phyloP scores from a whole-genome alignment of 2,113 vertebrate species.

The Ammodytes marinus region DNA sequence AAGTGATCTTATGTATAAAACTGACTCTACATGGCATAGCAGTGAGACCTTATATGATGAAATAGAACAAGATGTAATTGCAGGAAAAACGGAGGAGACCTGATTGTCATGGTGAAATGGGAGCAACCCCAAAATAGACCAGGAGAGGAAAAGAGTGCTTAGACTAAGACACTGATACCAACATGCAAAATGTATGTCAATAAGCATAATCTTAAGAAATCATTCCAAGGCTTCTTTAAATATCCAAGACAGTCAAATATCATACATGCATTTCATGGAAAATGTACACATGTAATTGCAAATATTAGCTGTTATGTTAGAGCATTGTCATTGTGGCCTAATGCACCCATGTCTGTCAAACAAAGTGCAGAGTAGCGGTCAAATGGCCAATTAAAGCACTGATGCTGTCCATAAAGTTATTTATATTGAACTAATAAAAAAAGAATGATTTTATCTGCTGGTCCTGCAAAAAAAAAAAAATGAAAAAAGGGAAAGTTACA shows the following conservation, averaged over 20 bases:
- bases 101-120: neutral
- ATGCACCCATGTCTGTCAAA: neutral
- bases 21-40: neutral
- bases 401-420: neutral
- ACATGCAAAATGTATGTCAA: neutral
- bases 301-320: neutral
- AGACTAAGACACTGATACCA: neutral
- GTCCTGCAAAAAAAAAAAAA: neutral
- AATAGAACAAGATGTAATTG: neutral
- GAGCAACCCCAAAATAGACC: neutral
- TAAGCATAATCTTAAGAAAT: neutral
- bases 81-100: neutral
- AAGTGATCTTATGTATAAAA: conserved; percentile 4
- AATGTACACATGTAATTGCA: neutral
- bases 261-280: neutral
- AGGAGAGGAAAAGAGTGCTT: neutral
- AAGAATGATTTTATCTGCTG: conserved; percentile 1
- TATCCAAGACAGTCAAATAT: too few species aligned
- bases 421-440: neutral
- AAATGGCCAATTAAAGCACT: neutral
- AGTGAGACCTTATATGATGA: neutral
- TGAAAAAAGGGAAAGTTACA: neutral
- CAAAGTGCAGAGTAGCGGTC: neutral
- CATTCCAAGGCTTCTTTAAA: too few species aligned
- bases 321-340: neutral